Evolutionary conservation across 2,113 vertebrate species (phyloP).

Genomic region (Thinocorus orbignyianus): DNA sequence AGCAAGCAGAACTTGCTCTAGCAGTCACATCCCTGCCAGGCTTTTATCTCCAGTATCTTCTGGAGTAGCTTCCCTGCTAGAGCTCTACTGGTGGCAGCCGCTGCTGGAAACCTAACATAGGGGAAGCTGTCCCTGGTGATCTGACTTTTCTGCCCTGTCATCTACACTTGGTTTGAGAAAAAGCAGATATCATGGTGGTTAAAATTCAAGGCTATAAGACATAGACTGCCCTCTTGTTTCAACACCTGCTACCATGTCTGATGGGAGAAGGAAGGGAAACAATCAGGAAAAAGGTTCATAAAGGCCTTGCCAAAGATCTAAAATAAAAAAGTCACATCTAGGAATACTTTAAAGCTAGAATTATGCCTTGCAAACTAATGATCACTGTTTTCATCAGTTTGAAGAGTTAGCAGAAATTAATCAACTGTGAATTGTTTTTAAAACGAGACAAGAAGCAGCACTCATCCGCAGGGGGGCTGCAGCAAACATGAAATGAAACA

Average conservation of each 20-base stretch:
- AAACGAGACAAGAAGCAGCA: slow-evolving; percentile 28
- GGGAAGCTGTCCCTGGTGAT: not conserved
- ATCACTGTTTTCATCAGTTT: not conserved
- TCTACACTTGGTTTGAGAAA: not conserved
- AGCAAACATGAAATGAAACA: slow-evolving; percentile 20
- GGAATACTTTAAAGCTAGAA: not conserved
- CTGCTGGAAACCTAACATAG: not conserved
- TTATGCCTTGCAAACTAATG: not conserved
- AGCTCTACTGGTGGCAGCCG: not conserved
- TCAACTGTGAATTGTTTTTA: slow-evolving; percentile 34
- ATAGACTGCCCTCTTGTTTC: not conserved
- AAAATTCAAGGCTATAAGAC: not conserved
- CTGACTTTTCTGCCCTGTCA: not conserved
- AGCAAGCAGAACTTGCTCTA: not conserved
- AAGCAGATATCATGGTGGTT: not conserved
- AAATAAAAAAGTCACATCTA: not conserved
- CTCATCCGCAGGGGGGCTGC: not conserved
- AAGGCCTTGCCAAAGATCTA: not conserved
- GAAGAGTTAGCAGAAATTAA: slow-evolving; percentile 6
- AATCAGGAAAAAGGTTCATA: not conserved
- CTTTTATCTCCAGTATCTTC: not conserved
- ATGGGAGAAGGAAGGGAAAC: not conserved
- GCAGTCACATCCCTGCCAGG: not conserved
- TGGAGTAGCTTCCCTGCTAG: not conserved
- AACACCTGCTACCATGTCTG: not conserved